Percentiles rank a stretch among this genome's conserved stretches.
These are phyloP conservation scores for Xyrichtys novacula DNA, from an alignment of 2,797 vertebrate genomes.

Conservation along the genomic window DNA sequence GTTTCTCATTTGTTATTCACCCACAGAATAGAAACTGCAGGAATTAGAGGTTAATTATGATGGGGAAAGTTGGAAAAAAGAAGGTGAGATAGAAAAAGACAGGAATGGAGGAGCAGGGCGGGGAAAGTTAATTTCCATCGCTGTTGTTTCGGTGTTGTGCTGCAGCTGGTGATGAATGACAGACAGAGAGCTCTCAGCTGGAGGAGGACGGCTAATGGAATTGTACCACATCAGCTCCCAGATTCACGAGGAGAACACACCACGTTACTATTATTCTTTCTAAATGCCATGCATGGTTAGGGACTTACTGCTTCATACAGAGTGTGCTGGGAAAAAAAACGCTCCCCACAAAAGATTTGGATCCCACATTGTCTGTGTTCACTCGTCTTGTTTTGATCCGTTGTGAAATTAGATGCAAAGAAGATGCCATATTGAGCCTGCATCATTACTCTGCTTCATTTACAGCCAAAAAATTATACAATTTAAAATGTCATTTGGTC, in stretches of 20 bases:
- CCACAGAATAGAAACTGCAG: slow-evolving; percentile 72
- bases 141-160: slow-evolving; percentile 71
- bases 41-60: slow-evolving; percentile 83
- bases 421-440: background rate
- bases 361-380: slow-evolving; percentile 37
- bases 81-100: slow-evolving; percentile 12
- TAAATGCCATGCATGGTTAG: slow-evolving; percentile 75
- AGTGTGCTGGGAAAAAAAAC: slow-evolving; percentile 24
- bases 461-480: slow-evolving; percentile 6
- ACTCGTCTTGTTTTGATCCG: slow-evolving; percentile 50
- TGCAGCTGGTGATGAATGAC: slow-evolving; percentile 83
- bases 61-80: slow-evolving; percentile 47
- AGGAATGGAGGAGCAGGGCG: slow-evolving; percentile 36
- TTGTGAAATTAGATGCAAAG: slow-evolving; percentile 40
- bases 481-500: slow-evolving; percentile 15
- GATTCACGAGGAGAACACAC: slow-evolving; percentile 64
- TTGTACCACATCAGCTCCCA: slow-evolving; percentile 72
- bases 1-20: slow-evolving; percentile 77
- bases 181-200: slow-evolving; percentile 76
- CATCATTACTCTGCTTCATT: slow-evolving; percentile 18
- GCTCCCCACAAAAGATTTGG: slow-evolving; percentile 30
- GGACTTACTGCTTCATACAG: slow-evolving; percentile 64
- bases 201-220: slow-evolving; percentile 79
- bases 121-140: slow-evolving; percentile 75
- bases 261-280: slow-evolving; percentile 69